These are phyloP conservation scores for Argyrosomus regius DNA, from an alignment of 2,797 vertebrate species.

Conservation along the genomic window DNA sequence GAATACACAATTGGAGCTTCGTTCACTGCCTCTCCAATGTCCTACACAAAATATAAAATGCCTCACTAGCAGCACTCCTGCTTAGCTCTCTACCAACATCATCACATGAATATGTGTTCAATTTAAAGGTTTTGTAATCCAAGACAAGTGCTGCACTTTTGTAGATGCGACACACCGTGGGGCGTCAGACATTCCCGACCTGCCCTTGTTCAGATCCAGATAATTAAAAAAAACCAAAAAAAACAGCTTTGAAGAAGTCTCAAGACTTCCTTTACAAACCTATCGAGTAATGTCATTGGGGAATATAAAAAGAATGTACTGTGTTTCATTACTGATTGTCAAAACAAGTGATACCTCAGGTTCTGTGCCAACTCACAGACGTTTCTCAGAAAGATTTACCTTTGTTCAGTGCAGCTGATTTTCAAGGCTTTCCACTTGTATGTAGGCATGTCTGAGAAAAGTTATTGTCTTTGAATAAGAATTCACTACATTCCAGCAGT, in stretches of 20 bases:
- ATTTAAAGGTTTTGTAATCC: slow-evolving; percentile 2
- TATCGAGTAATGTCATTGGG: slow-evolving; percentile 7
- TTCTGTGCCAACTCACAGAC: not conserved
- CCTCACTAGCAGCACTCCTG: not conserved
- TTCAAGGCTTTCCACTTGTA: not conserved
- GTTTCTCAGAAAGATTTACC: not conserved
- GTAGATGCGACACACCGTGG: not conserved
- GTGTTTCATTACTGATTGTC: slow-evolving; percentile 4
- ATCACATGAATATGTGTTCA: not conserved
- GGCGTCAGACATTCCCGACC: not conserved
- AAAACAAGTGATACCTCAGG: not conserved
- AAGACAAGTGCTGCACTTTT: not conserved
- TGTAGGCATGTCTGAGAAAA: not conserved
- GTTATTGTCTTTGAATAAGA: not conserved
- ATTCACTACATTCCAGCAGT: slow-evolving; percentile 11
- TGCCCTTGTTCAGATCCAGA: not conserved
- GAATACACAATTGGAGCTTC: not conserved
- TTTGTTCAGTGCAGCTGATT: slow-evolving; percentile 8
- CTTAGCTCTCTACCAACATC: not conserved
- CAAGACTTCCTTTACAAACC: not conserved
- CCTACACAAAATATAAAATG: not conserved
- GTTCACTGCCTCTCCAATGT: not conserved
- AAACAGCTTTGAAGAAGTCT: not conserved
- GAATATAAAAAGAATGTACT: slow-evolving; percentile 1
- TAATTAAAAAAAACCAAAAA: slow-evolving; percentile 17